These are phyloP conservation scores for Pantala flavescens DNA, from an alignment of 1,140 invertebrate genomes.

Conservation along the genomic window DNA sequence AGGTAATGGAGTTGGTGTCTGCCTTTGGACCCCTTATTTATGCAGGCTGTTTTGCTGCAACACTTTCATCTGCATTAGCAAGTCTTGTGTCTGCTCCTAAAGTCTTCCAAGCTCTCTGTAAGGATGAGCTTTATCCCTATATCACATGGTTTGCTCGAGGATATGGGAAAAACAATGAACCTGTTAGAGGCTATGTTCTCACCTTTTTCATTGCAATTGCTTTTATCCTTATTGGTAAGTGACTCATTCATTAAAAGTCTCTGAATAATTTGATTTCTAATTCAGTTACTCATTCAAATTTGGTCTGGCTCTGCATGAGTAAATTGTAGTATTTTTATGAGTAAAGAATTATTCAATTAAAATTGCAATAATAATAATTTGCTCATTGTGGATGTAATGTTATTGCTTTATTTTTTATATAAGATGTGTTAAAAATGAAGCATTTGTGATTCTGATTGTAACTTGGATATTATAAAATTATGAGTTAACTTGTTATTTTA, in stretches of 20 bases:
- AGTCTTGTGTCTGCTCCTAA: constrained; percentile 92
- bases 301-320: background rate
- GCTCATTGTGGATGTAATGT: too few relatives aligned
- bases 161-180: constrained; percentile 84
- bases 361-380: too few relatives aligned
- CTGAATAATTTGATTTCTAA: constrained; percentile 13
- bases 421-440: too few relatives aligned
- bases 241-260: constrained; percentile 14
- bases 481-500: constrained; percentile 12
- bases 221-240: constrained; percentile 78
- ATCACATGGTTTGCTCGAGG: constrained; percentile 87
- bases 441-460: too few relatives aligned
- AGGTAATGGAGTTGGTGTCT: constrained; percentile 86
- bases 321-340: constrained; percentile 14
- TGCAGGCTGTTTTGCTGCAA: constrained; percentile 92
- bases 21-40: constrained; percentile 87
- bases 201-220: constrained; percentile 80
- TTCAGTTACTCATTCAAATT: constrained; percentile 12
- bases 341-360: background rate
- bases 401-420: too few relatives aligned
- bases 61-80: constrained; percentile 88
- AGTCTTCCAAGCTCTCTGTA: constrained; percentile 89
- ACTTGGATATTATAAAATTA: too few relatives aligned
- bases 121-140: constrained; percentile 90
- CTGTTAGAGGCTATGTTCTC: constrained; percentile 80